Base-by-base conservation (phyloP, 2,888 invertebrate genomes). In the Aleiodes testaceus region DNA sequence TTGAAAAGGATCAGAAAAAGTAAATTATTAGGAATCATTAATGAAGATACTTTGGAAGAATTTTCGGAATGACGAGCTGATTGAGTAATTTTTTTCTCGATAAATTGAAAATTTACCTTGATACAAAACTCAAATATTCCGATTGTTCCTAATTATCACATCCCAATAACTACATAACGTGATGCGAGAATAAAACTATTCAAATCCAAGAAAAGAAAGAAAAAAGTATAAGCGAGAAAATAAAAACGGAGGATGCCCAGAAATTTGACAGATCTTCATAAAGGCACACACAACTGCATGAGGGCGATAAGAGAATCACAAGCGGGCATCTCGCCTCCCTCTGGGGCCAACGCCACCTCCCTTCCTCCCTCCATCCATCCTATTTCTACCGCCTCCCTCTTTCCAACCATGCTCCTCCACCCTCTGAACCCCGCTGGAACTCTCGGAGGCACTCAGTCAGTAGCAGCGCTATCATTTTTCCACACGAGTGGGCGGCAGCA, bases 391-490 rank as follows among this genome's bases (percentile, higher is more conserved):
- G 26, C 26, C 26, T 65, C 73, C 77, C 65, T 78, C 72, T 71
- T 72, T 65, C 22, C 52, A 63, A 50, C 70, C 67, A 72, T 72
- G 55, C 66, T 72, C 69, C 73, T 63, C 70, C 67, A 64, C 50
- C 59, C 61, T 69, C 68, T 61, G 53, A 72, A 53, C 53, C 65
- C 69, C 68, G 45, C 53, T 67, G 66, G 66, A 55, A 72, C 65
- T 66, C 65, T 55, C 49, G 63, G 67, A 72, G 78, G 80, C 80
- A 82, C 84, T 84, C 84, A 84, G 81, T 84, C 84, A 81, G 84
- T 83, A 76, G 67, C 82, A 80, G 80, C 85, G 86, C 89, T 90
- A 90, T 90, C 90, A 88, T 90, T 90, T 90, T 90, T 90, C 89
- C 89, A 89, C 90, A 90, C 89, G 89, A 88, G 85, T 88, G 88